These are phyloP conservation scores for Homarus gammarus DNA, from an alignment of 2,888 invertebrate genomes.

Conservation along the genomic window DNA sequence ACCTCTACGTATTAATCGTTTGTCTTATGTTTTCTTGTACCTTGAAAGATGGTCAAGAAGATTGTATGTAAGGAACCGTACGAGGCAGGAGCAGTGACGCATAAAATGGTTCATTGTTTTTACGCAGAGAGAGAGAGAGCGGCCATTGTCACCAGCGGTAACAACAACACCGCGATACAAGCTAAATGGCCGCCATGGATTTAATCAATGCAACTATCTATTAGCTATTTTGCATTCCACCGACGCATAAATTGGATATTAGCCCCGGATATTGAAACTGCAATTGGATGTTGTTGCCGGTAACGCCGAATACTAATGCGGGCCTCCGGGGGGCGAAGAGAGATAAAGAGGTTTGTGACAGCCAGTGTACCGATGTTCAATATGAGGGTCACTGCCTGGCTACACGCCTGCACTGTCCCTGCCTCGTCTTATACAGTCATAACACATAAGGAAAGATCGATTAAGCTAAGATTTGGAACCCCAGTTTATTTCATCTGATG, in stretches of 20 bases:
- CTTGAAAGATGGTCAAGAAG: too few relatives aligned
- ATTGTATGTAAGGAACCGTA: too few relatives aligned
- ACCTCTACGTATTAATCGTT: neutral
- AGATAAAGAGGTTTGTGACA: neutral
- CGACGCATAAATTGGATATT: constrained; percentile 30
- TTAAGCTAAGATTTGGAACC: too few relatives aligned
- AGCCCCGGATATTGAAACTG: constrained; percentile 39
- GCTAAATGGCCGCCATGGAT: constrained; percentile 5
- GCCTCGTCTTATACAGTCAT: too few relatives aligned
- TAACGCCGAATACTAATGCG: neutral
- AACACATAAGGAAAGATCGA: too few relatives aligned
- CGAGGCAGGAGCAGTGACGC: too few relatives aligned
- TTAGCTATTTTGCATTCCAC: constrained; percentile 38
- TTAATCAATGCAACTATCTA: constrained; percentile 37
- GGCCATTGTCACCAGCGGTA: neutral
- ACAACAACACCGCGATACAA: neutral
- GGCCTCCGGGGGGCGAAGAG: neutral
- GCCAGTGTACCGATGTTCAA: too few relatives aligned
- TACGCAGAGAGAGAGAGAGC: neutral
- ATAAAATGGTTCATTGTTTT: too few relatives aligned
- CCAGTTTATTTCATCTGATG: too few relatives aligned
- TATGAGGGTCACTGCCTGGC: too few relatives aligned
- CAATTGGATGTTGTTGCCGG: constrained; percentile 42
- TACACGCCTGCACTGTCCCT: too few relatives aligned
- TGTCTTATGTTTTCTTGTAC: neutral